A percentile compares a stretch with the other conserved stretches of the same genome.
Conservation (phyloP, 64 coral and sea anemone genomes). For the Astreopora myriophthalma region DNA sequence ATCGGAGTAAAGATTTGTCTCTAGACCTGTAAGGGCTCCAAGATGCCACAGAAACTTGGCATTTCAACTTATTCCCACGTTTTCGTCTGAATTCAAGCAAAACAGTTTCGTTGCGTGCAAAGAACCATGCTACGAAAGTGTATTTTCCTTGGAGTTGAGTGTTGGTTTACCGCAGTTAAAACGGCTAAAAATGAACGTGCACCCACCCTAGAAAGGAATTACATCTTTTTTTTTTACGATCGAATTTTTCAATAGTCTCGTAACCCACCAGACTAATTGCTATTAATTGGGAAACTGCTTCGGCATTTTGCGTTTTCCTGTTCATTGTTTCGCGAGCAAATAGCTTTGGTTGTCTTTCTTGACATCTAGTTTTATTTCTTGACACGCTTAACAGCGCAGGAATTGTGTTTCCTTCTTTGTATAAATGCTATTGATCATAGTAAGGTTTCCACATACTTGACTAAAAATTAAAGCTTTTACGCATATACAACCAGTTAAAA, state of each 20-base stretch:
- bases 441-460: no score
- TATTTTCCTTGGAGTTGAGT: not conserved
- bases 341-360: constrained; percentile 5
- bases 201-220: not conserved
- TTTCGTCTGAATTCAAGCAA: not conserved
- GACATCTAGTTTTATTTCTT: not conserved
- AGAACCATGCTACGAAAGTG: not conserved
- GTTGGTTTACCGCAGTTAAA: not conserved
- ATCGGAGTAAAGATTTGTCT: no score
- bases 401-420: not conserved
- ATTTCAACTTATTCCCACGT: not conserved
- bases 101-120: not conserved
- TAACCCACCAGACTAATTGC: not conserved
- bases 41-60: no score
- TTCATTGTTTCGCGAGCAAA: not conserved
- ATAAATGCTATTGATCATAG: no score
- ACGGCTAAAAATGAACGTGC: not conserved
- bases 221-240: not conserved
- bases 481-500: no score
- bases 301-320: constrained; percentile 1
- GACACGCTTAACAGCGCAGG: not conserved
- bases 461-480: no score
- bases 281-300: constrained; percentile 1
- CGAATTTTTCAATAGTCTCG: not conserved
- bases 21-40: no score